Percentiles rank a stretch among this genome's conserved stretches.
Evolutionary conservation across 2,888 invertebrate genomes (phyloP).

Genomic region (Hypomecis punctinalis): DNA sequence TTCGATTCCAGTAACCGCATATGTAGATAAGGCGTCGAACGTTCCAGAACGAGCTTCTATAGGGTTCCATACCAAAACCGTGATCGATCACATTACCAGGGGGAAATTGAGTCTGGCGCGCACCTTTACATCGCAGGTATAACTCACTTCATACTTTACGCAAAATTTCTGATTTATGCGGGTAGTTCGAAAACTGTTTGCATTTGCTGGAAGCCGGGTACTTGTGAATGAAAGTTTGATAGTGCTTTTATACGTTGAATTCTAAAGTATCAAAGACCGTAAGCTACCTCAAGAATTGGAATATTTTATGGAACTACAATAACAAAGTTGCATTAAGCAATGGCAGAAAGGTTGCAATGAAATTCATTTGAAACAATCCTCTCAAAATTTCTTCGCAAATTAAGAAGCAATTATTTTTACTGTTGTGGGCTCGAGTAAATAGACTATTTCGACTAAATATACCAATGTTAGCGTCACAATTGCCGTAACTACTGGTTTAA

Average conservation of each 20-base stretch:
- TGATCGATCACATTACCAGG: constrained; percentile 63
- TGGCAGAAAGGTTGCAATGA: too few species aligned
- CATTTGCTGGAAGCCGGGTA: constrained; percentile 10
- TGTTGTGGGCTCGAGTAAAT: background rate
- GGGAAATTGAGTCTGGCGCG: constrained; percentile 62
- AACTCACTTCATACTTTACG: constrained; percentile 32
- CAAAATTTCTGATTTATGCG: constrained; percentile 34
- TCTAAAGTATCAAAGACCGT: too few species aligned
- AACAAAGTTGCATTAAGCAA: too few species aligned
- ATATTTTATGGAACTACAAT: too few species aligned
- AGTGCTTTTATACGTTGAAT: constrained; percentile 12
- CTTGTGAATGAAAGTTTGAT: constrained; percentile 17
- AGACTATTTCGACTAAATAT: constrained; percentile 10
- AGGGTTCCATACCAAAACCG: constrained; percentile 30
- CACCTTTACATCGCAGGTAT: constrained; percentile 46
- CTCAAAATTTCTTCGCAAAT: background rate
- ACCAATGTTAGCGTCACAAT: constrained; percentile 7
- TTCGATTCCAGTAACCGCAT: constrained; percentile 29
- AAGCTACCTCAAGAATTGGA: too few species aligned
- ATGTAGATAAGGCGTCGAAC: constrained; percentile 30
- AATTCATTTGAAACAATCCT: too few species aligned
- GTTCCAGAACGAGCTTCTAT: constrained; percentile 30
- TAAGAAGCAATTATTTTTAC: background rate
- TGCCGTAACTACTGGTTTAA: constrained; percentile 24
- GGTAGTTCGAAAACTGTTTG: constrained; percentile 30